These are phyloP conservation scores for Micropterix aruncella DNA, from an alignment of 2,888 invertebrate species.

Conservation along the genomic window DNA sequence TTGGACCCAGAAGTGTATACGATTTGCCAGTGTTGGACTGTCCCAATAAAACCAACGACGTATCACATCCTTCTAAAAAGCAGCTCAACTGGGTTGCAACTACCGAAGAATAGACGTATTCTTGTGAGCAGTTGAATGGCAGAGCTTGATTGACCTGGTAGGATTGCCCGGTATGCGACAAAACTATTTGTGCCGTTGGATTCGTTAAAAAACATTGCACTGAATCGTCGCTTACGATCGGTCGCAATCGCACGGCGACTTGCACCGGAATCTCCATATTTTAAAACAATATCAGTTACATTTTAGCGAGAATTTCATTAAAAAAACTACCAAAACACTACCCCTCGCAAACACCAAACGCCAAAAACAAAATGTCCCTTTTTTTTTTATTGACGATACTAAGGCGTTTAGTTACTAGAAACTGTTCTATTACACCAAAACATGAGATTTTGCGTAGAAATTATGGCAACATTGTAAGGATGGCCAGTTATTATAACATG, in stretches of 20 bases:
- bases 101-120: constrained; percentile 46
- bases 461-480: too few species aligned
- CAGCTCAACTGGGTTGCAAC: constrained; percentile 51
- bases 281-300: too few species aligned
- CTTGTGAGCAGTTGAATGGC: constrained; percentile 47
- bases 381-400: too few species aligned
- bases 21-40: constrained; percentile 56
- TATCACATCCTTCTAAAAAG: constrained; percentile 59
- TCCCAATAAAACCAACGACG: constrained; percentile 57
- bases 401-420: too few species aligned
- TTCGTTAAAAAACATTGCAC: constrained; percentile 44
- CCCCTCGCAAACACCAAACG: too few species aligned
- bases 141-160: constrained; percentile 36
- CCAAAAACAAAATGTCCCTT: too few species aligned
- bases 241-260: constrained; percentile 53
- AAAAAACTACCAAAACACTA: too few species aligned
- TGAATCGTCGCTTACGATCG: constrained; percentile 39
- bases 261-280: constrained; percentile 59
- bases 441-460: too few species aligned
- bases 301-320: too few species aligned
- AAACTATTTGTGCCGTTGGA: constrained; percentile 41
- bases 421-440: too few species aligned
- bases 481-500: too few species aligned
- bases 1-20: constrained; percentile 58
- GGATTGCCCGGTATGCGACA: constrained; percentile 43